Percentiles rank a stretch among this genome's conserved stretches.
Evolutionary conservation across 2,113 vertebrate genomes (phyloP).

Genomic region (Cyanoderma ruficeps): DNA sequence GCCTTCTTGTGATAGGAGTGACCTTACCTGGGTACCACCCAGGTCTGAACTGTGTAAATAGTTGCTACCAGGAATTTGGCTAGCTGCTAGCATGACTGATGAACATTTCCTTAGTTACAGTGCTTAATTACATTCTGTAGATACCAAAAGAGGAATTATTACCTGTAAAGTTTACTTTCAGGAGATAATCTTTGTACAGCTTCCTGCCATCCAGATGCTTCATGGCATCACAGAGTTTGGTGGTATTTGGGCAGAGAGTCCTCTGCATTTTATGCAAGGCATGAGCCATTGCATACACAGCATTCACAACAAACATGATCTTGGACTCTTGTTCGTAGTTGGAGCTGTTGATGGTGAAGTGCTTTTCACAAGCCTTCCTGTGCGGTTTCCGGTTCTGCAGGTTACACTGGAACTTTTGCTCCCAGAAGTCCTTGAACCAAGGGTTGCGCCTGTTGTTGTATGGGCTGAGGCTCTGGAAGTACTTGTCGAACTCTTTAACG

Average conservation of each 20-base stretch:
- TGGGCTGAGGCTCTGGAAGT: conserved; percentile 90
- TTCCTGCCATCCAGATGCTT: conserved; percentile 90
- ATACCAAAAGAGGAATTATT: conserved; percentile 35
- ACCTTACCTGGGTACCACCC: not conserved
- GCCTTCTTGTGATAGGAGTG: not conserved
- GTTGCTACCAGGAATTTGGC: not conserved
- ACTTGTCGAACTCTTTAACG: conserved; percentile 88
- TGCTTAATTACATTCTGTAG: not conserved
- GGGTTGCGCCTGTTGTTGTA: conserved; percentile 90
- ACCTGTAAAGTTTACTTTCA: conserved; percentile 97
- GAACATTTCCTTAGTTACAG: not conserved
- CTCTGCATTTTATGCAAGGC: conserved; percentile 95
- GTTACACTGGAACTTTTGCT: conserved; percentile 95
- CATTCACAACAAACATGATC: conserved; percentile 99
- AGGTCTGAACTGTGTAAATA: not conserved
- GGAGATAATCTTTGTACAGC: conserved; percentile 93
- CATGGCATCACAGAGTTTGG: conserved; percentile 92
- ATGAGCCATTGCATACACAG: conserved; percentile 93
- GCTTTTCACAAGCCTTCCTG: conserved; percentile 81
- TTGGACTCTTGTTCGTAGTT: conserved; percentile 97
- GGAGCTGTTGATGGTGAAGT: conserved; percentile 84
- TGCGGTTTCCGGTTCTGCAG: conserved; percentile 74
- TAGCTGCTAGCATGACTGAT: not conserved
- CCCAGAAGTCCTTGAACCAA: conserved; percentile 98
- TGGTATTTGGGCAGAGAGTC: conserved; percentile 91